Percentiles rank a stretch among this genome's conserved stretches.
Evolutionary conservation across 2,888 invertebrate genomes (phyloP).

Genomic region (Cantharis lateralis): DNA sequence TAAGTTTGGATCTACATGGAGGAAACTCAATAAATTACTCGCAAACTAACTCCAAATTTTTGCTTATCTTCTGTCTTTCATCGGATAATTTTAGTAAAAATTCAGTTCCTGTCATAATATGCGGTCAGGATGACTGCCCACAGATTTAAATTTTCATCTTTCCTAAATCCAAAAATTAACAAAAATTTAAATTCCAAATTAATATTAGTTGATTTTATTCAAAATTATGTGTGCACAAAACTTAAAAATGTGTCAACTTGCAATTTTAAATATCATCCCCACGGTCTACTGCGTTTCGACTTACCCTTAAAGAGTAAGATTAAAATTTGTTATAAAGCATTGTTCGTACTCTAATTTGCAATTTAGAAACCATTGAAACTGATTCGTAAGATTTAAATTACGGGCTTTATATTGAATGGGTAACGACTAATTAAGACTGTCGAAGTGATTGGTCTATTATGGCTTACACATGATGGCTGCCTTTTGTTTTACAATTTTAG

Average conservation of each 20-base stretch:
- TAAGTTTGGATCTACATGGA: no score
- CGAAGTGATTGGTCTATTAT: neutral
- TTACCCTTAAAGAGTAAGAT: neutral
- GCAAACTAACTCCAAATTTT: no score
- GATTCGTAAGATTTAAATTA: neutral
- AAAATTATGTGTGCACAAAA: neutral
- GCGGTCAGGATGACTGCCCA: neutral
- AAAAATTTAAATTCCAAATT: neutral
- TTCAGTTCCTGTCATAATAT: no score
- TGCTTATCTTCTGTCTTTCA: no score
- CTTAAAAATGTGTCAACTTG: neutral
- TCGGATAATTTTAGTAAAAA: no score
- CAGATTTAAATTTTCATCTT: neutral
- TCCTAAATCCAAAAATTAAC: neutral
- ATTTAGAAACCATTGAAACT: neutral
- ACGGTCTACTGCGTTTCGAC: neutral
- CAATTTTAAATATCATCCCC: neutral
- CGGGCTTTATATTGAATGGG: neutral
- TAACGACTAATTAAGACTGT: neutral
- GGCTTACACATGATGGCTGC: neutral
- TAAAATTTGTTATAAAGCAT: neutral
- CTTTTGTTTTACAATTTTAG: neutral
- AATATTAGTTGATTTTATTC: neutral
- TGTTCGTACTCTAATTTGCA: neutral
- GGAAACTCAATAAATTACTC: no score